Evolutionary conservation across 2,888 invertebrate species (phyloP).

Genomic region (Mythimna loreyi): DNA sequence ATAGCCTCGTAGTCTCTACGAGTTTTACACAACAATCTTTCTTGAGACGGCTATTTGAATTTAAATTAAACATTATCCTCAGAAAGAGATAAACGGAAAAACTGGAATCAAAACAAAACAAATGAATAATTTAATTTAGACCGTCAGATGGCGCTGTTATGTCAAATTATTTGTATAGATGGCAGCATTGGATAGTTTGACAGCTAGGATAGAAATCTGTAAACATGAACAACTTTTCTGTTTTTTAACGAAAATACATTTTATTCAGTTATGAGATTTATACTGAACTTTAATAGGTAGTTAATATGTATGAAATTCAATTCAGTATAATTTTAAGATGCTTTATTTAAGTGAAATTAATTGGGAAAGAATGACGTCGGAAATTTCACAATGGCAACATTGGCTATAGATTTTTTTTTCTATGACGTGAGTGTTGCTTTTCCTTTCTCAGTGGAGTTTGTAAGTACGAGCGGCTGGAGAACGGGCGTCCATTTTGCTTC

Average conservation of each 20-base stretch:
- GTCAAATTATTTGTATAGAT: constrained; percentile 68
- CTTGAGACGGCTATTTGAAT: constrained; percentile 76
- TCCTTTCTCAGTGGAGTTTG: constrained; percentile 74
- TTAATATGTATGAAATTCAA: neutral
- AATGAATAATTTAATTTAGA: constrained; percentile 46
- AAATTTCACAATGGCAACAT: constrained; percentile 71
- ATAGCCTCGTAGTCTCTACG: constrained; percentile 83
- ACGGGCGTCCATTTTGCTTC: constrained; percentile 90
- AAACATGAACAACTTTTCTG: constrained; percentile 19
- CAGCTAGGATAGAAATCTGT: constrained; percentile 34
- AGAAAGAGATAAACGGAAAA: constrained; percentile 80
- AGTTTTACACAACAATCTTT: constrained; percentile 67
- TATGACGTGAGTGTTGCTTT: constrained; percentile 74
- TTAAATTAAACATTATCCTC: constrained; percentile 76
- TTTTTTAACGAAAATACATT: constrained; percentile 4
- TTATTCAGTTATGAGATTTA: neutral
- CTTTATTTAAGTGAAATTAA: constrained; percentile 21
- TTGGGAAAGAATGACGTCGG: neutral
- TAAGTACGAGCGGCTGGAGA: constrained; percentile 72
- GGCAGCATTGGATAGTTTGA: constrained; percentile 67
- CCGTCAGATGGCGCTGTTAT: constrained; percentile 72
- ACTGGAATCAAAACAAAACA: neutral
- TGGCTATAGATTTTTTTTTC: constrained; percentile 54
- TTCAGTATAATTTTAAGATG: neutral
- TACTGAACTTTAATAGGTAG: fast-evolving